These are phyloP conservation scores for Paracyclopina nana DNA, from an alignment of 1,140 invertebrate species.

Conservation along the genomic window DNA sequence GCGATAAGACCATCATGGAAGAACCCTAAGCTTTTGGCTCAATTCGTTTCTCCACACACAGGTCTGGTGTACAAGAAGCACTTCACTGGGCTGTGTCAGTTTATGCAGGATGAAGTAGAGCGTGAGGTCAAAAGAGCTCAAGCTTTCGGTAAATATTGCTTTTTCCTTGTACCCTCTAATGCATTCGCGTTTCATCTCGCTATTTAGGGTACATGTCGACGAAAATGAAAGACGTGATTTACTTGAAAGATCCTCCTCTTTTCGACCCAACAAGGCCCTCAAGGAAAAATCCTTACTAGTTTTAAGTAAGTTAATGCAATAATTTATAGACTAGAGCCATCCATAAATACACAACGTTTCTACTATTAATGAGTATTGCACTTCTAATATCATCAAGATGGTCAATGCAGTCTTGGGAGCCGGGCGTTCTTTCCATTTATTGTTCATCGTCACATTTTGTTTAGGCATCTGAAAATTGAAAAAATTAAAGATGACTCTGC, in stretches of 20 bases:
- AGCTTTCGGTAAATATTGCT: constrained; percentile 32
- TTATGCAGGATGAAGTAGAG: constrained; percentile 44
- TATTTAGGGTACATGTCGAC: constrained; percentile 47
- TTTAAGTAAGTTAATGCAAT: too few relatives aligned
- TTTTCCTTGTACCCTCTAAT: not conserved
- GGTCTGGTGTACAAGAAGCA: constrained; percentile 72
- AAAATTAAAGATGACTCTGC: too few relatives aligned
- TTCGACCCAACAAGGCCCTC: constrained; percentile 63
- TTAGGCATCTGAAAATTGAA: too few relatives aligned
- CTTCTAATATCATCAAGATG: too few relatives aligned
- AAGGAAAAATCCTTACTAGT: constrained; percentile 39
- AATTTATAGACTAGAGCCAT: too few relatives aligned
- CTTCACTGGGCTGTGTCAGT: constrained; percentile 65
- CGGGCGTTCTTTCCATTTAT: too few relatives aligned
- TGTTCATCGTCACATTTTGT: too few relatives aligned
- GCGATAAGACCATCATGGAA: constrained; percentile 48
- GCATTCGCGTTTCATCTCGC: constrained; percentile 9
- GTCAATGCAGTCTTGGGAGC: too few relatives aligned
- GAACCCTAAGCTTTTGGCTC: constrained; percentile 69
- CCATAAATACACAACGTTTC: too few relatives aligned
- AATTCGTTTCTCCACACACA: constrained; percentile 84
- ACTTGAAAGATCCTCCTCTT: constrained; percentile 57
- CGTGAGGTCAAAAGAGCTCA: constrained; percentile 48
- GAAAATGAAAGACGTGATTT: constrained; percentile 50
- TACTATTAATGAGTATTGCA: too few relatives aligned